Percentiles rank a stretch among this genome's conserved stretches.
These are phyloP conservation scores for Thymallus thymallus DNA, from an alignment of 2,113 vertebrate species.

Conservation along the genomic window DNA sequence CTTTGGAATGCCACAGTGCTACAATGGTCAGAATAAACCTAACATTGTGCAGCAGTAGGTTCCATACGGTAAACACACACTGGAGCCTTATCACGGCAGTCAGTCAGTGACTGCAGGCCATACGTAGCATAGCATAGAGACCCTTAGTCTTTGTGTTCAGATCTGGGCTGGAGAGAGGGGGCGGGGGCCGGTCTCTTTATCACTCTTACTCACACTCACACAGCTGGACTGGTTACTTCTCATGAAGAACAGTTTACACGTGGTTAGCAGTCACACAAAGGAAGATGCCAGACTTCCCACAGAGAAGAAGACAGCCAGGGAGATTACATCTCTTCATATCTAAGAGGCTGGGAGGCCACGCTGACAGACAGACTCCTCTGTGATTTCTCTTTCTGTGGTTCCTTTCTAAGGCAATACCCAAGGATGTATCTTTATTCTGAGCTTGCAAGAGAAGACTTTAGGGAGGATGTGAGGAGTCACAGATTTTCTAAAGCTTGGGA, in stretches of 20 bases:
- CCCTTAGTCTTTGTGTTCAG: conserved; percentile 59
- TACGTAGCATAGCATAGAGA: conserved; percentile 35
- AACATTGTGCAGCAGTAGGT: conserved; percentile 48
- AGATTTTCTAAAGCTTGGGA: neutral
- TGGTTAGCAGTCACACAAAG: conserved; percentile 55
- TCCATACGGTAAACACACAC: conserved; percentile 51
- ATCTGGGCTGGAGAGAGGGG: conserved; percentile 6
- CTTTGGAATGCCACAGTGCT: conserved; percentile 58
- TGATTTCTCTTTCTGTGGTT: conserved; percentile 37
- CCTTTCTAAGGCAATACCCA: neutral
- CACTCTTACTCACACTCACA: conserved; percentile 16
- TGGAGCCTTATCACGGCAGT: conserved; percentile 53
- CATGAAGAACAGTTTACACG: conserved; percentile 58
- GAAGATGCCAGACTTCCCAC: conserved; percentile 54
- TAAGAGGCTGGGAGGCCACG: conserved; percentile 33
- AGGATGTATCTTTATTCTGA: conserved; percentile 26
- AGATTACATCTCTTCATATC: conserved; percentile 64
- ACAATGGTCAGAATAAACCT: conserved; percentile 55
- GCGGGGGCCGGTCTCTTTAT: neutral
- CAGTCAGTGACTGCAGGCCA: conserved; percentile 40
- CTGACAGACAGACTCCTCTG: conserved; percentile 52
- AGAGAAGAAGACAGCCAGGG: conserved; percentile 29
- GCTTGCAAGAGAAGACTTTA: conserved; percentile 23
- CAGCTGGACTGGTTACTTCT: conserved; percentile 35
- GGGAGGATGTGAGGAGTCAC: conserved; percentile 25